Evolutionary conservation across 1,140 invertebrate genomes (phyloP).

Genomic region (Conopomorpha cramerella): DNA sequence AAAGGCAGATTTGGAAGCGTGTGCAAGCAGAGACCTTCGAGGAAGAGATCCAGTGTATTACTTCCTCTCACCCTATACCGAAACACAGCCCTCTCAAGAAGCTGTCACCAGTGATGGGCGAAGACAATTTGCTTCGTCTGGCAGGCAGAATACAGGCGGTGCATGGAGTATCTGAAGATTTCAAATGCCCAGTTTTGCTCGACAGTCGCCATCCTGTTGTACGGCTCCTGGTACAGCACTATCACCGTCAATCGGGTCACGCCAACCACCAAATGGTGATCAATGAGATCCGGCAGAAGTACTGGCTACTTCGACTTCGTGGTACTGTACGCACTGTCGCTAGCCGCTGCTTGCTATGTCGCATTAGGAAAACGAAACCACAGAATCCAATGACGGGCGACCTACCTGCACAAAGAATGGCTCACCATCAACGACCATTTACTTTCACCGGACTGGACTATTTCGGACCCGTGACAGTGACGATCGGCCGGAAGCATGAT

Average conservation of each 20-base stretch:
- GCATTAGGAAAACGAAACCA: neutral
- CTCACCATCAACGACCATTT: constrained; percentile 7
- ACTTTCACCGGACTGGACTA: constrained; percentile 11
- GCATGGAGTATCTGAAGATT: neutral
- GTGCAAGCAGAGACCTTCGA: neutral
- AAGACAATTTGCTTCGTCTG: no score
- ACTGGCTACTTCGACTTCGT: neutral
- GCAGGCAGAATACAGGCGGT: neutral
- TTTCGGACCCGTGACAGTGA: constrained; percentile 15
- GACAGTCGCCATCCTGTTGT: neutral
- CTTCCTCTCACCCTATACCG: no score
- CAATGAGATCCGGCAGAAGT: constrained; percentile 2
- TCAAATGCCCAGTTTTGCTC: neutral
- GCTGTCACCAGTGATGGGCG: no score
- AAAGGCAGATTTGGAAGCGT: neutral
- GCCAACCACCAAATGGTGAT: constrained; percentile 1
- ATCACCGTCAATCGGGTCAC: neutral
- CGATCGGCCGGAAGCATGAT: constrained; percentile 7
- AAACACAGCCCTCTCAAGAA: no score
- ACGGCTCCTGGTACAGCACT: neutral
- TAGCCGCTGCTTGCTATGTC: neutral
- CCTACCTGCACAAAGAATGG: constrained; percentile 7
- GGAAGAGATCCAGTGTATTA: neutral
- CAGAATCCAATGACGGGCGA: constrained; percentile 1
- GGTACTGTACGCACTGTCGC: neutral